phyloP scores from a whole-genome alignment of 2,113 vertebrate species.

The Climacteris rufus region DNA sequence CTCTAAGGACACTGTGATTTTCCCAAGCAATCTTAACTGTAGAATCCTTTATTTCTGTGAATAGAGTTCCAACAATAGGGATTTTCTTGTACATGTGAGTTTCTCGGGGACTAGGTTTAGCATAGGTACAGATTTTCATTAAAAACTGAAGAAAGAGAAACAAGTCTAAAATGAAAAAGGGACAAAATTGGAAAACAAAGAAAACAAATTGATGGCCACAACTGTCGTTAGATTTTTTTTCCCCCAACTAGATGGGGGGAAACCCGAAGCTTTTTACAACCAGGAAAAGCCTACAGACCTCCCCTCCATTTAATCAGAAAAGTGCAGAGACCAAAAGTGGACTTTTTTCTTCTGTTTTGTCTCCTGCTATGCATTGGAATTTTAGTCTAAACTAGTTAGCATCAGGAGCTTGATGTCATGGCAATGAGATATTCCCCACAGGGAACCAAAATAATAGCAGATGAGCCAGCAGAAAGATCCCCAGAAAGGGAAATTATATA shows the following conservation, averaged over 20 bases:
- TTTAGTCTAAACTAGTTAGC: neutral
- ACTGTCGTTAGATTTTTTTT: neutral
- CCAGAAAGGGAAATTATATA: neutral
- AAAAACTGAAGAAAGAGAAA: neutral
- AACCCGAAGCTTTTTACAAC: neutral
- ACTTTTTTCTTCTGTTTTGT: neutral
- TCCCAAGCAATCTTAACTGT: neutral
- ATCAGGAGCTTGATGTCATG: neutral
- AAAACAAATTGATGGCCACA: neutral
- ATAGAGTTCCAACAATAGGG: neutral
- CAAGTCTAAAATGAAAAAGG: neutral
- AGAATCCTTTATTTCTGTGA: neutral
- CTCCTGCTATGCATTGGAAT: neutral
- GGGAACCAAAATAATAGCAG: slow-evolving; percentile 4
- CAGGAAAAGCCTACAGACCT: neutral
- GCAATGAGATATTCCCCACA: neutral
- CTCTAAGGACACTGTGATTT: neutral
- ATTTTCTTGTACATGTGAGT: neutral
- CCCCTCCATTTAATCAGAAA: neutral
- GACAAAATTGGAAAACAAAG: neutral
- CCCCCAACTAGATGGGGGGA: rapidly evolving
- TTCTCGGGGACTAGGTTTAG: neutral
- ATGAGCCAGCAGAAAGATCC: neutral
- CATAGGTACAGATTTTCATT: neutral
- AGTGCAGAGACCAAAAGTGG: neutral